These are phyloP conservation scores for Clusia tigrina DNA, from an alignment of 2,888 invertebrate species.

Conservation along the genomic window DNA sequence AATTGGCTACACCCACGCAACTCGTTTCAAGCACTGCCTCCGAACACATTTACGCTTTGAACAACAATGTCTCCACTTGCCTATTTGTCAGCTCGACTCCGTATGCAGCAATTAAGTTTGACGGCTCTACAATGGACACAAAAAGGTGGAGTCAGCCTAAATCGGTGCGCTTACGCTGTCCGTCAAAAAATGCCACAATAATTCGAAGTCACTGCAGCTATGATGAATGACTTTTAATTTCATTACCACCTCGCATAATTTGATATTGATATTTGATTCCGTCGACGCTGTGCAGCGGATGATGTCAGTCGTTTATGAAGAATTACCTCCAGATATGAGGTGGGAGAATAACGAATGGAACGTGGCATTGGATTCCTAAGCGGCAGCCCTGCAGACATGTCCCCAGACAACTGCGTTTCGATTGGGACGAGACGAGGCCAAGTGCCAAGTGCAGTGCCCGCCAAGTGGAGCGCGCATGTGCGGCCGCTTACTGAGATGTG, in stretches of 20 bases:
- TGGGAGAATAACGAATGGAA: constrained; percentile 9
- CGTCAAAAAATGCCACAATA: constrained; percentile 29
- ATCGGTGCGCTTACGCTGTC: constrained; percentile 27
- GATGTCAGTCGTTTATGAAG: constrained; percentile 56
- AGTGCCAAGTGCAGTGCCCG: too few relatives aligned
- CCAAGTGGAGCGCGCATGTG: neutral
- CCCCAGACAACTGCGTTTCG: constrained; percentile 12
- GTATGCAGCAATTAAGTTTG: constrained; percentile 8
- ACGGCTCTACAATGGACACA: constrained; percentile 2
- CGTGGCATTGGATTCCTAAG: neutral
- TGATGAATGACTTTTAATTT: constrained; percentile 39
- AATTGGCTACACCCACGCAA: constrained; percentile 6
- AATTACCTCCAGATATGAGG: constrained; percentile 41
- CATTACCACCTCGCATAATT: constrained; percentile 29
- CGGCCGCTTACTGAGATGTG: neutral
- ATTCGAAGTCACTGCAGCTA: constrained; percentile 27
- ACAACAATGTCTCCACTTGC: neutral
- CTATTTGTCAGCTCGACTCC: neutral
- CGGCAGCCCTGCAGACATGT: constrained; percentile 13
- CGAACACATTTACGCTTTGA: constrained; percentile 3
- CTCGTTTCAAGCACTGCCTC: neutral
- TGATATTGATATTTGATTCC: too few relatives aligned
- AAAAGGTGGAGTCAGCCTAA: constrained; percentile 16
- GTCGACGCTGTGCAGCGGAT: constrained; percentile 31
- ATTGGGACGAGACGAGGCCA: too few relatives aligned